phyloP scores from a whole-genome alignment of 2,888 invertebrate genomes.

The Elmis aenea region DNA sequence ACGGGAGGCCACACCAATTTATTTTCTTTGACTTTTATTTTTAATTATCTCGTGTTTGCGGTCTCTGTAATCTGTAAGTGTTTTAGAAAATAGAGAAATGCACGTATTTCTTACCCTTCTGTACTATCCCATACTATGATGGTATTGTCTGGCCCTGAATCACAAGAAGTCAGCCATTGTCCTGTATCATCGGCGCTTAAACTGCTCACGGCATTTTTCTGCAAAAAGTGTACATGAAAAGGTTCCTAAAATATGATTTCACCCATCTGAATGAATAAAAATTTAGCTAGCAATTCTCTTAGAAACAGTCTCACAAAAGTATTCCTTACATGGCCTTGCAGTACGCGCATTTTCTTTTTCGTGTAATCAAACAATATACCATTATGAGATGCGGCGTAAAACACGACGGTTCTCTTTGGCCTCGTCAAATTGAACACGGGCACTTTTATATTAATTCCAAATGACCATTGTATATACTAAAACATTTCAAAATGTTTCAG shows the following conservation, averaged over 20 bases:
- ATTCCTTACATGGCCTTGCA: conserved; percentile 71
- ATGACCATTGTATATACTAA: conserved; percentile 59
- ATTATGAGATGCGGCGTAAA: conserved; percentile 61
- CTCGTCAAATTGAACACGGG: conserved; percentile 58
- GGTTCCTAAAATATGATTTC: no score
- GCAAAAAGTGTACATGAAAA: no score
- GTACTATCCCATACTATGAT: conserved; percentile 57
- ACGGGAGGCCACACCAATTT: no score
- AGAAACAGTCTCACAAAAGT: no score
- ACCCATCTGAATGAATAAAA: no score
- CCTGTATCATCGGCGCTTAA: conserved; percentile 51
- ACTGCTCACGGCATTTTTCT: conserved; percentile 52
- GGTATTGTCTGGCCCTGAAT: conserved; percentile 53
- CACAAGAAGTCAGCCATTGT: conserved; percentile 57
- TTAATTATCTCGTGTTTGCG: no score
- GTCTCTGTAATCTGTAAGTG: no score
- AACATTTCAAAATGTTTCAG: conserved; percentile 10
- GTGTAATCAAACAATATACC: conserved; percentile 61
- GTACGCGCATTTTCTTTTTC: conserved; percentile 53
- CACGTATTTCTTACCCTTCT: conserved; percentile 39
- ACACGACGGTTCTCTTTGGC: conserved; percentile 49
- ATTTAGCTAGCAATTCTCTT: no score
- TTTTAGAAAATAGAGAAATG: no score
- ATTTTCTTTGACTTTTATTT: no score
- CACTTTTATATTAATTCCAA: conserved; percentile 57